Percentiles rank a stretch among this genome's conserved stretches.
These are phyloP conservation scores for Oppia nitens DNA, from an alignment of 1,140 invertebrate genomes.

Conservation along the genomic window DNA sequence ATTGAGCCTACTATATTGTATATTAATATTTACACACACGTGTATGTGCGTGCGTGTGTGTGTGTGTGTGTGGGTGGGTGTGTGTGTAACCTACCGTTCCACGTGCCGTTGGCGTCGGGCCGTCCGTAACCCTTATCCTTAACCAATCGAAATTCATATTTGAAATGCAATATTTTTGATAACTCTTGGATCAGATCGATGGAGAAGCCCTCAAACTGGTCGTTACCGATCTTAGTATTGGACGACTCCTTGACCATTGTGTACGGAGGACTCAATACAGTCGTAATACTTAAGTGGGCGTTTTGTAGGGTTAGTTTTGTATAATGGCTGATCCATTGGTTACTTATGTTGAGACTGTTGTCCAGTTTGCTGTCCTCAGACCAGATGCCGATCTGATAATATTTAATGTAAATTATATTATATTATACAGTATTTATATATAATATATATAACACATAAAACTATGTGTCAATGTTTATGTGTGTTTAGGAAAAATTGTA, in stretches of 20 bases:
- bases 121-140: conserved; percentile 32
- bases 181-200: conserved; percentile 35
- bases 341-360: conserved; percentile 7
- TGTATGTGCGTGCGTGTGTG: no score
- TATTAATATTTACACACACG: no score
- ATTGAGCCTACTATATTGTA: no score
- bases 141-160: conserved; percentile 40
- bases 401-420: no score
- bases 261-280: conserved; percentile 41
- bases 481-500: no score
- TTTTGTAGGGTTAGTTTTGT: conserved; percentile 44
- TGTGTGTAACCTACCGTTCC: conserved; percentile 33
- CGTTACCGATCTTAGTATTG: conserved; percentile 49
- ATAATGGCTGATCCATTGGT: not conserved
- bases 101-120: conserved; percentile 25
- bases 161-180: conserved; percentile 57
- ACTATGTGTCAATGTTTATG: no score
- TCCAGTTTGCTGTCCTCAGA: not conserved
- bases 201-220: conserved; percentile 67
- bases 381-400: conserved; percentile 6
- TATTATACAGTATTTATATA: no score
- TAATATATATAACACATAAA: no score
- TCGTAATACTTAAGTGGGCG: conserved; percentile 76
- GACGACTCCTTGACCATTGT: conserved; percentile 22
- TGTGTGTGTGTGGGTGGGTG: no score